Base-by-base conservation (phyloP, 37 sponge, comb jelly and placozoan genomes). In the Beroe forskalii region DNA sequence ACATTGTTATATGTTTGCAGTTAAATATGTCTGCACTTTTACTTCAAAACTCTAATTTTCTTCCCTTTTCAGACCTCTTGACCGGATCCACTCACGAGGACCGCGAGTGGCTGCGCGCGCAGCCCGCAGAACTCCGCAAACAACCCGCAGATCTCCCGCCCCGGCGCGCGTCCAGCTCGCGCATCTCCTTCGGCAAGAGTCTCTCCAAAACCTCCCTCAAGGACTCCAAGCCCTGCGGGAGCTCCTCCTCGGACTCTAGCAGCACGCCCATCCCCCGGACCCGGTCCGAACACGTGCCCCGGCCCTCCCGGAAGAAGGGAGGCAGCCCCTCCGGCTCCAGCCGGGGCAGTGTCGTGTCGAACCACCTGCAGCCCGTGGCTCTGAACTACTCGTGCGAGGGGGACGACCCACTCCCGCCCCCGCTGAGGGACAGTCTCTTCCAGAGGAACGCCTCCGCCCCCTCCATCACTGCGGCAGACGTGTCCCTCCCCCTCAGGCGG, bases 191-290 rank as follows among this genome's bases (percentile, higher is more conserved):
- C 55, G 44, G 55, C 23, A 80, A 80, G 30, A 44, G 55, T 80
- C 55, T 44, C 55, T 33, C 38, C 55, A 41, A 44, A 23, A 19
- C 28, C 86, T 80, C 86, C 6, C 86, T 80, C n/a, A 80, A 80
- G 48, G 86, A 80, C 55, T 44, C 44, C 17, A 69, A 32, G 32
- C 25, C 66, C 24, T 63, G 28, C 66, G 66, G 20, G 2, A 36
- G 32, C 72, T 69, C 72, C 17, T 69, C 72, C 27, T 48, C 55
- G 6, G 72, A 69, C 72, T 69, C 72, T 33, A 32, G 72, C 38
- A 69, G 32, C 72, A 69, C 72, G 72, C 72, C 72, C 35, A 69
- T 69, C 27, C 72, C 72, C 1, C 72, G 72, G 19, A 69, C 72
- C 36, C 27, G 32, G 72, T 69, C 72, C 28, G 32, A 35, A 32